phyloP scores from a whole-genome alignment of 2,888 invertebrate genomes.

The Serripes groenlandicus region DNA sequence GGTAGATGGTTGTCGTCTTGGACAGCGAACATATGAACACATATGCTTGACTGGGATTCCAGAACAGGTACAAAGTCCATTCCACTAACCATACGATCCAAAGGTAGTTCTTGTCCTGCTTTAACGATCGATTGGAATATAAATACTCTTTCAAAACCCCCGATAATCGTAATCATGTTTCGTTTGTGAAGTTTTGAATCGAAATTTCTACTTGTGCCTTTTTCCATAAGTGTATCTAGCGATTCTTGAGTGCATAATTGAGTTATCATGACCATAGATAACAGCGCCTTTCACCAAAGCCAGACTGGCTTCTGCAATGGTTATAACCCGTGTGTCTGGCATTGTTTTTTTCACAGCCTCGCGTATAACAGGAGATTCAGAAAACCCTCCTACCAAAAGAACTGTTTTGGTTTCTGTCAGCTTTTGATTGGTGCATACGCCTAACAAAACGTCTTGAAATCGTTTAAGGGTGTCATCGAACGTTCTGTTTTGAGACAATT shows the following conservation, averaged over 20 bases:
- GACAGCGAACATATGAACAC: background rate
- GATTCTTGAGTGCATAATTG: too few species aligned
- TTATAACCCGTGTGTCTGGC: background rate
- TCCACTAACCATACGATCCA: background rate
- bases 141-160: background rate
- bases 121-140: background rate
- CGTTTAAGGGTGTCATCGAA: background rate
- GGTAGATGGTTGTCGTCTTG: background rate
- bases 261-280: too few species aligned
- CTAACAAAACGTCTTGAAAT: background rate
- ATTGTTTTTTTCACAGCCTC: background rate
- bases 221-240: background rate
- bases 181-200: background rate
- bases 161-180: background rate
- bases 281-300: too few species aligned
- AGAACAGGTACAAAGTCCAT: background rate
- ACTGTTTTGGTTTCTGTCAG: background rate
- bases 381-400: background rate
- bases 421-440: background rate
- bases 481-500: background rate
- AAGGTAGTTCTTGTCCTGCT: background rate
- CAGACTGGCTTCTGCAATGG: background rate
- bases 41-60: background rate
- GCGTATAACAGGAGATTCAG: background rate
- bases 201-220: background rate